Percentiles rank a stretch among this genome's conserved stretches.
Conservation (phyloP, 2,113 vertebrate genomes). For the Lycocorax pyrrhopterus region DNA sequence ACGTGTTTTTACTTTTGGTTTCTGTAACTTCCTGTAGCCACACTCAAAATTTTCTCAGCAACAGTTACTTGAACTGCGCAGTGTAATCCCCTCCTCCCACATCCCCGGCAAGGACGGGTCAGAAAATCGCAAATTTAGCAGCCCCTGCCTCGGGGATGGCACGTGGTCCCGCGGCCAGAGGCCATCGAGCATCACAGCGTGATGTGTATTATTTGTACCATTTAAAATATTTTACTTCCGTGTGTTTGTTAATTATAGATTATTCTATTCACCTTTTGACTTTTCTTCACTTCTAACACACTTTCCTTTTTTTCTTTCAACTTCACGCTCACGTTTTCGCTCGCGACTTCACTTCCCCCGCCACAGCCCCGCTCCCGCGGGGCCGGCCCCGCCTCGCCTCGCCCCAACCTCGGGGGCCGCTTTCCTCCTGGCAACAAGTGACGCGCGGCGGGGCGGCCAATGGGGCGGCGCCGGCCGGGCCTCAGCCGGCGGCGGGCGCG, state of each 20-base stretch:
- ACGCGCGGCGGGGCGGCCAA: background rate
- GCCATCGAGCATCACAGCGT: too few species aligned
- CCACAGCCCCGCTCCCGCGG: background rate
- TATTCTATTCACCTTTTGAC: background rate
- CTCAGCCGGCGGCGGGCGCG: background rate
- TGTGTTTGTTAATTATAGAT: background rate
- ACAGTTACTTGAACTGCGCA: background rate
- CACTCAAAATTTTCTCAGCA: background rate
- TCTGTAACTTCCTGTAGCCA: background rate
- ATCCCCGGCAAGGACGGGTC: background rate
- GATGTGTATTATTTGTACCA: fast-evolving
- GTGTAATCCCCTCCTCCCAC: background rate
- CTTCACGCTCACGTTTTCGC: fast-evolving
- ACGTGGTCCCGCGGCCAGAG: fast-evolving
- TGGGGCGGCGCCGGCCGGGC: background rate
- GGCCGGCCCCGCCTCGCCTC: background rate
- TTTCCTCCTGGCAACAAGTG: background rate
- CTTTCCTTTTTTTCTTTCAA: background rate
- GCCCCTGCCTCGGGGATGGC: background rate
- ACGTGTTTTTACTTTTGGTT: background rate
- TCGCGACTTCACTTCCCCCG: background rate
- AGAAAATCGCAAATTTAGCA: fast-evolving
- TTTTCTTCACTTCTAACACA: background rate
- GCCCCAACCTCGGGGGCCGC: background rate
- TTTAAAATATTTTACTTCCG: background rate